A percentile compares a stretch with the other conserved stretches of the same genome.
phyloP scores from a whole-genome alignment of 2,888 invertebrate species.

The Rhagonycha lutea region DNA sequence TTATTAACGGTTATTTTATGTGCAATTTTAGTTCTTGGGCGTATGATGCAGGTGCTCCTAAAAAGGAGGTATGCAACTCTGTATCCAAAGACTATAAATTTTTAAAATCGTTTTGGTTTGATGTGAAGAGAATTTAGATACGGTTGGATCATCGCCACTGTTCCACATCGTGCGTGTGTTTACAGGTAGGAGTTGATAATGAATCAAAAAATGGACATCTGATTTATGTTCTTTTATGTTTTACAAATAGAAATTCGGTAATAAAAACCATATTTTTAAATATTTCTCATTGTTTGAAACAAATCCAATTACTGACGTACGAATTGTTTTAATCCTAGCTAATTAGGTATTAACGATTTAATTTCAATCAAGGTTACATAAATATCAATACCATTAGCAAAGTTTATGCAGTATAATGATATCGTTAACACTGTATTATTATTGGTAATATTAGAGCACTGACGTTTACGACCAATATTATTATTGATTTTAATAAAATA shows the following conservation, averaged over 20 bases:
- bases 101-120: not conserved
- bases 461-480: not conserved
- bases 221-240: not conserved
- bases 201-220: not conserved
- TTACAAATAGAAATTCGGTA: not conserved
- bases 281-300: not conserved
- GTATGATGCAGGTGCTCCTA: not conserved
- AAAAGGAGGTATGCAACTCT: not conserved
- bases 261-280: not conserved
- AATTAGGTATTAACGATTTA: not conserved
- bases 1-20: not conserved
- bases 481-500: not conserved
- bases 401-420: not conserved
- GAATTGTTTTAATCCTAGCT: not conserved
- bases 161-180: not conserved
- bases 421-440: not conserved
- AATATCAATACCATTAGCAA: not conserved
- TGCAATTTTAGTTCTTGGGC: not conserved
- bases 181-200: not conserved
- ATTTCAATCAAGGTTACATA: not conserved
- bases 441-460: not conserved
- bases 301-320: not conserved
- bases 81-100: not conserved
- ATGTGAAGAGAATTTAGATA: not conserved
- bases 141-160: not conserved